These are phyloP conservation scores for Brachyopa scutellaris DNA, from an alignment of 2,888 invertebrate genomes.

Conservation along the genomic window DNA sequence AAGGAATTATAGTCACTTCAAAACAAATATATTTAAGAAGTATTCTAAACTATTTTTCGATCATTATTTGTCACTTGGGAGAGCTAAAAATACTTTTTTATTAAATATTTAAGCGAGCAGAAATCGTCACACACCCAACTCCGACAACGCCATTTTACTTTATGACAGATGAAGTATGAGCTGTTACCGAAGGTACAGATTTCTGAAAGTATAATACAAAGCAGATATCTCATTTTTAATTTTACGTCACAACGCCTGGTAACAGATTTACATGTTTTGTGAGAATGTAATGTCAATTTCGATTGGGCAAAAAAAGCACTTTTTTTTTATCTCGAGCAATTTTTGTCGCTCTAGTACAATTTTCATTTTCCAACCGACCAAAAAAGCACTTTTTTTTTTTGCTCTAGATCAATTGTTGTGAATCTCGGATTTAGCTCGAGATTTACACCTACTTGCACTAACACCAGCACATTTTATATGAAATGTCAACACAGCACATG, in stretches of 20 bases:
- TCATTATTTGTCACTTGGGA: slow-evolving; percentile 58
- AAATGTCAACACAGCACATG: too few species aligned
- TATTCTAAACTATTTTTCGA: slow-evolving; percentile 66
- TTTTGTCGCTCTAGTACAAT: too few species aligned
- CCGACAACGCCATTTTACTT: slow-evolving; percentile 77
- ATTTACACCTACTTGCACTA: too few species aligned
- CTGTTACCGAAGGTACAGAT: neutral
- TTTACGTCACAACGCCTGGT: neutral
- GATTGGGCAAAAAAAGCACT: too few species aligned
- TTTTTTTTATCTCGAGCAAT: too few species aligned
- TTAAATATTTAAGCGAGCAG: slow-evolving; percentile 18
- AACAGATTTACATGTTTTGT: too few species aligned
- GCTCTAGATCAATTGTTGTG: too few species aligned
- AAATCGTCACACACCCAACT: slow-evolving; percentile 73
- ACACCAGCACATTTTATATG: too few species aligned
- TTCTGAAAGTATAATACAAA: neutral
- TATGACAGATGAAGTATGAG: slow-evolving; percentile 65
- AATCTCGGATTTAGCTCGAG: too few species aligned
- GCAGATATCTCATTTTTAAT: neutral
- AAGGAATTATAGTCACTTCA: neutral
- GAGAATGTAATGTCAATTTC: too few species aligned
- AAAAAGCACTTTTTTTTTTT: too few species aligned
- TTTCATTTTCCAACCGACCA: too few species aligned
- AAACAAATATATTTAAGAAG: slow-evolving; percentile 24
- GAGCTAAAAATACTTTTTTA: slow-evolving; percentile 25